Percentiles rank a stretch among this genome's conserved stretches.
Conservation (phyloP, 2,113 vertebrate genomes). For the Oceanodroma tethys region DNA sequence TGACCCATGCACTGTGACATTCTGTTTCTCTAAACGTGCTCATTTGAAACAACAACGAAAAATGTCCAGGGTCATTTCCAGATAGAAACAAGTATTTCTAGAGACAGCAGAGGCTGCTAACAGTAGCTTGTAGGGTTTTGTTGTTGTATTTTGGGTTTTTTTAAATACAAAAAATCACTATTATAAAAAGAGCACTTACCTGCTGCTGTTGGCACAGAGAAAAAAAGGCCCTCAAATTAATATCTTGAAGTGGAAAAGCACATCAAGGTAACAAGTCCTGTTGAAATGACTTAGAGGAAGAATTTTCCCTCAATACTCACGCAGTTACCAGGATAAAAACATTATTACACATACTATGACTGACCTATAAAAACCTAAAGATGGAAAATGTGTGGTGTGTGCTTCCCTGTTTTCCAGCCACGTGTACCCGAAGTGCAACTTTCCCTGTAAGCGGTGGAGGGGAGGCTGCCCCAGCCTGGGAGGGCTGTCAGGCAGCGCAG, state of each 20-base stretch:
- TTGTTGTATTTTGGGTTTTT: neutral
- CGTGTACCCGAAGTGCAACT: rapidly evolving
- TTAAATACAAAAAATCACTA: neutral
- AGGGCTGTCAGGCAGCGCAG: rapidly evolving
- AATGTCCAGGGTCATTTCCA: neutral
- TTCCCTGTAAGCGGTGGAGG: rapidly evolving
- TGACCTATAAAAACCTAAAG: neutral
- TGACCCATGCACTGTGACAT: neutral
- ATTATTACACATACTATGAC: neutral
- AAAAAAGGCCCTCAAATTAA: neutral
- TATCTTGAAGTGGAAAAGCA: neutral
- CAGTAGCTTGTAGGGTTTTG: neutral
- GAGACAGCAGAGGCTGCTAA: neutral
- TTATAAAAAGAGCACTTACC: neutral
- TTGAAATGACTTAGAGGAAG: neutral
- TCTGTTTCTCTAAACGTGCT: neutral
- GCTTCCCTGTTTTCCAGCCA: neutral
- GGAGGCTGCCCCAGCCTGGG: neutral
- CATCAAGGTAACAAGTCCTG: neutral
- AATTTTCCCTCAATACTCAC: neutral
- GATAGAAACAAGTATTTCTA: neutral
- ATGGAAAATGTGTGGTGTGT: neutral
- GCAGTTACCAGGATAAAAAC: neutral
- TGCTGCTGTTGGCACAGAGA: neutral
- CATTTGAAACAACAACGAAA: neutral